Evolutionary conservation across 2,797 vertebrate genomes (phyloP).

Genomic region (Enteromius paludinosus): DNA sequence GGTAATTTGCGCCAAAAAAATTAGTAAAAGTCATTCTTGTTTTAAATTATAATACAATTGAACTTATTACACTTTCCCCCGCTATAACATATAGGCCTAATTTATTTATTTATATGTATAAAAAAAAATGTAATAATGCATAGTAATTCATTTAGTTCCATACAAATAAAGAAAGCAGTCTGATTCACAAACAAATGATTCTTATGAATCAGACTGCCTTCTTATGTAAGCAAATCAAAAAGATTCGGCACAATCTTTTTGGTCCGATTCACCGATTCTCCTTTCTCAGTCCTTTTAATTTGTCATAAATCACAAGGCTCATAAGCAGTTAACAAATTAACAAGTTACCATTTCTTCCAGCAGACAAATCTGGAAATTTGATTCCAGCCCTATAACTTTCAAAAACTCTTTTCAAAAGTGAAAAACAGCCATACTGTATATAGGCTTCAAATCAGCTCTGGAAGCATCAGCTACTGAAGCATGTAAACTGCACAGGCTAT

Average conservation of each 20-base stretch:
- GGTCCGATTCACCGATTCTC: neutral
- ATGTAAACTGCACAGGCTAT: neutral
- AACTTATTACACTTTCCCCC: neutral
- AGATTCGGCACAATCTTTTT: neutral
- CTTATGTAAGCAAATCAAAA: neutral
- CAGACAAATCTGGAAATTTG: neutral
- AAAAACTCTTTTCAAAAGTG: neutral
- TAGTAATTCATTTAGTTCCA: neutral
- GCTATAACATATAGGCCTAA: neutral
- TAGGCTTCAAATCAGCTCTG: neutral
- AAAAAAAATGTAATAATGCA: neutral
- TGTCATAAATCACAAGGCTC: neutral
- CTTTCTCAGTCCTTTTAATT: neutral
- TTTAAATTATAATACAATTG: conserved; percentile 64
- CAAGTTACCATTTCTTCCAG: neutral
- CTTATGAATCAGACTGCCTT: neutral
- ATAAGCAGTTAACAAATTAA: neutral
- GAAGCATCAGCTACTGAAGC: neutral
- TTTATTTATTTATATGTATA: neutral
- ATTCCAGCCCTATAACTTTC: neutral
- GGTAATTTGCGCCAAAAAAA: neutral
- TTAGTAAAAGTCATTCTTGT: neutral
- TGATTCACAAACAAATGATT: neutral
- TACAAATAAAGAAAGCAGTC: neutral
- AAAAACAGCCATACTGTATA: neutral